Evolutionary conservation across 2,113 vertebrate species (phyloP), one percentile per base, ranked within the genome.

Genomic region (Prionailurus viverrinus): DNA sequence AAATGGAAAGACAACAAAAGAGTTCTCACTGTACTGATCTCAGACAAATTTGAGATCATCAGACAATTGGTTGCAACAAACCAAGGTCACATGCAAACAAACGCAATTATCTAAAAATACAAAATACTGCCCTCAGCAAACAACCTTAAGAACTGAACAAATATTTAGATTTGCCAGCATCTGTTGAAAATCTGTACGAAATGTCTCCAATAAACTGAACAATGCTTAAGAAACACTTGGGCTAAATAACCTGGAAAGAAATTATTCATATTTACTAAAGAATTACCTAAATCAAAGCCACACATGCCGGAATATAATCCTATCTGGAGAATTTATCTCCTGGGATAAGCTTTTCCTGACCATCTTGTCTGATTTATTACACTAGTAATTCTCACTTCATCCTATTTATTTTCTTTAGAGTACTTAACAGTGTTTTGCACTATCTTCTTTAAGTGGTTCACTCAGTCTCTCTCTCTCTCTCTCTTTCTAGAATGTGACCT

Each of bases 141-240:
- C 91, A 96, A 89, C 91, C 61, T 68, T 94, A 95, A 97, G 71
- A 94, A 76, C 58, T 48, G 66, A 61, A 65, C 61, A 85, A 76
- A 88, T 93, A 95, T 97, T 98, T 97, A 97, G 78, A 96, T 89
- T 68, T n/a, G n/a, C 71, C 66, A 98, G 83, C 41, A 94, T 95
- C 95, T 97, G 95, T 69, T 94, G 90, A 91, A 97, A 97, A 92
- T 85, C 93, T 95, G 68, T 96, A 63, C 68, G 31, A 97, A 98
- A 88, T 48, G 1, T n/a, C 78, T 97, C 81, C 89, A 93, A 78
- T 53, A 74, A 96, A 84, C 94, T 82, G 89, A 92, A 98, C 92
- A 97, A 95, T 78, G 81, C 95, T 96, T 87, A 53, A 76, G 88
- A 95, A 93, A 45, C 92, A 97, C 73, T 96, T 80, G 94, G 65